Conservation (phyloP, 2,797 vertebrate species). For the Danio choprae region DNA sequence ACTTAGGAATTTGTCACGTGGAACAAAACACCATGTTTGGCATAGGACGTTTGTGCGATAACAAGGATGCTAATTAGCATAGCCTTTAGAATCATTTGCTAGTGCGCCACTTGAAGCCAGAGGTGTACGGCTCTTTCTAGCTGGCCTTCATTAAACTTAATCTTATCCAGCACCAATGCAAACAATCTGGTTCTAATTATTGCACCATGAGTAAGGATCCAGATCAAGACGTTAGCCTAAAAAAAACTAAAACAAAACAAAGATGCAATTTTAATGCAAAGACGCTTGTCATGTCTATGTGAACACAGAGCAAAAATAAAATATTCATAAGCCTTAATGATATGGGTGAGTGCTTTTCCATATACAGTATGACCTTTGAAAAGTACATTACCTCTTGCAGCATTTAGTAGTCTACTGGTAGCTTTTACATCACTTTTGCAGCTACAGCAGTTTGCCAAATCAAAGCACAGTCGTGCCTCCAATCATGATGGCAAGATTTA, state of each 20-base stretch:
- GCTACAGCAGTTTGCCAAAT: conserved; percentile 34
- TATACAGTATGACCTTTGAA: neutral
- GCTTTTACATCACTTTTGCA: conserved; percentile 30
- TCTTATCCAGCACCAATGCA: no score
- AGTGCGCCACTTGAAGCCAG: no score
- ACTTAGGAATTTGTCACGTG: no score
- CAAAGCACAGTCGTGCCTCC: conserved; percentile 38
- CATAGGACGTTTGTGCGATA: no score
- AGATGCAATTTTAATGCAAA: neutral
- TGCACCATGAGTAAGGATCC: no score
- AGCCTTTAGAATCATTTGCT: no score
- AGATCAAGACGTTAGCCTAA: no score
- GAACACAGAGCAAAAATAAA: neutral
- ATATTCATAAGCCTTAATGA: neutral
- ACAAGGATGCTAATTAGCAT: neutral
- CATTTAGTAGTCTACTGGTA: conserved; percentile 7
- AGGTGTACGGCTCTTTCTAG: no score
- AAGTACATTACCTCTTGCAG: conserved; percentile 33
- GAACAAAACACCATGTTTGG: no score
- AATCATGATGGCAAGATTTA: conserved; percentile 58
- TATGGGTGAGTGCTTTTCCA: neutral
- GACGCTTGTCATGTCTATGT: neutral
- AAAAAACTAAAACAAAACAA: no score
- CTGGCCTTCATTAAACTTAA: no score
- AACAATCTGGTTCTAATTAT: no score